phyloP scores from a whole-genome alignment of 1,140 invertebrate species.

The Drosophila insularis region DNA sequence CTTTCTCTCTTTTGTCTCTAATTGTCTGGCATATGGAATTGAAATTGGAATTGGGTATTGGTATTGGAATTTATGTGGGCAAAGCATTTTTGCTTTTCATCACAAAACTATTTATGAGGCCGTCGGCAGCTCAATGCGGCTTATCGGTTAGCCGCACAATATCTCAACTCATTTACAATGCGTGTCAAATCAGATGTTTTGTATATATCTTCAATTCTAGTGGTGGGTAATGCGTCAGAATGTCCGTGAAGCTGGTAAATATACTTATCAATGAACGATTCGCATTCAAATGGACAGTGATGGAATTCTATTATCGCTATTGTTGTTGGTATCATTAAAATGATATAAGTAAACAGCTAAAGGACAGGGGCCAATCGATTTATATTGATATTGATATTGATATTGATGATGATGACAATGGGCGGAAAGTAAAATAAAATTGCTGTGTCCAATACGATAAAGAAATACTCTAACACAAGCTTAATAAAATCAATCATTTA shows the following conservation, averaged over 20 bases:
- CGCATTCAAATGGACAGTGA: slow-evolving; percentile 6
- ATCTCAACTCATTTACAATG: slow-evolving; percentile 68
- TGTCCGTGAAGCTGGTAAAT: neutral
- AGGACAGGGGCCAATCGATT: slow-evolving; percentile 9
- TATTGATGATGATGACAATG: slow-evolving; percentile 16
- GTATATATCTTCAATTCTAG: neutral
- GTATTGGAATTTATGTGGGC: slow-evolving; percentile 51
- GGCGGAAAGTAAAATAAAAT: slow-evolving; percentile 22
- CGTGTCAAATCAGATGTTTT: slow-evolving; percentile 46
- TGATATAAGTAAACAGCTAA: slow-evolving; percentile 26
- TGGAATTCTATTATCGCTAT: slow-evolving; percentile 32
- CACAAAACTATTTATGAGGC: slow-evolving; percentile 42
- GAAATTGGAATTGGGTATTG: slow-evolving; percentile 36
- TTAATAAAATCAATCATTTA: neutral
- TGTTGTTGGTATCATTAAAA: slow-evolving; percentile 44
- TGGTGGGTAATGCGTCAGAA: neutral
- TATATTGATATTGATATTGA: slow-evolving; percentile 14
- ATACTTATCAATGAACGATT: slow-evolving; percentile 5
- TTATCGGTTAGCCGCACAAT: slow-evolving; percentile 28
- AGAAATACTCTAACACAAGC: neutral
- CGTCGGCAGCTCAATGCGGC: slow-evolving; percentile 32
- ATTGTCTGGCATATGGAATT: slow-evolving; percentile 41
- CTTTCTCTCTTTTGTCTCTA: neutral
- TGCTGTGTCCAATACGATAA: neutral
- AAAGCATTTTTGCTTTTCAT: slow-evolving; percentile 21